Evolutionary conservation across 2,797 vertebrate genomes (phyloP).

Genomic region (Periparus ater): DNA sequence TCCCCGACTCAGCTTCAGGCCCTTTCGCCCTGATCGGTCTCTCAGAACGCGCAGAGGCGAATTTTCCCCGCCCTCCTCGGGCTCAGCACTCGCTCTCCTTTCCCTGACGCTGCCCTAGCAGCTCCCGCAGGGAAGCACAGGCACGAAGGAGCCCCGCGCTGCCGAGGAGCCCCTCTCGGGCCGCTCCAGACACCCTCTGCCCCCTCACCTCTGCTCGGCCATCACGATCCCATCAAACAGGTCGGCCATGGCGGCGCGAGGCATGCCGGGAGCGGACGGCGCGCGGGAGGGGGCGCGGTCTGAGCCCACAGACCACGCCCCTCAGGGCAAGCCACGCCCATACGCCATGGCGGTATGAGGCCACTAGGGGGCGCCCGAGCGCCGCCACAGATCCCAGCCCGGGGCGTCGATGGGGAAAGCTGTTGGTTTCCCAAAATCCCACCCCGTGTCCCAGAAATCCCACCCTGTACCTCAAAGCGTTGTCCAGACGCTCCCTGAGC

Average conservation of each 20-base stretch:
- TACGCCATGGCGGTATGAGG: rapidly evolving
- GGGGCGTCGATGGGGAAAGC: rapidly evolving
- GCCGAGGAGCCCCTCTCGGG: neutral
- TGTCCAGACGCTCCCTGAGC: neutral
- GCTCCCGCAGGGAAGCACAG: too few relatives aligned
- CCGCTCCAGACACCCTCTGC: rapidly evolving
- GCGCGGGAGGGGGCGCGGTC: neutral
- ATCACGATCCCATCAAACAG: neutral
- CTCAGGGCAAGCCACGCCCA: rapidly evolving
- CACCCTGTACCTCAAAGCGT: neutral
- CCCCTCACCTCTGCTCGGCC: neutral
- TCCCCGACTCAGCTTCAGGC: neutral
- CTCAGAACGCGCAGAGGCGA: neutral
- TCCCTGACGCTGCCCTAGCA: neutral
- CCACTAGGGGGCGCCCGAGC: neutral
- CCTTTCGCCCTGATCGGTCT: neutral
- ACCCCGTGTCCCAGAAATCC: rapidly evolving
- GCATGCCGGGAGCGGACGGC: neutral
- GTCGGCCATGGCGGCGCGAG: neutral
- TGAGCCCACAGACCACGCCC: rapidly evolving
- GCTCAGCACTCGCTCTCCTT: neutral
- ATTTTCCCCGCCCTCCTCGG: neutral
- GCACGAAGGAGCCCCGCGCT: neutral
- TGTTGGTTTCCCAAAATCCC: neutral
- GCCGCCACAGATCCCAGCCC: neutral